Percentiles rank a stretch among this genome's conserved stretches.
These are phyloP conservation scores for Adelosebastes latens DNA, from an alignment of 2,797 vertebrate species.

Conservation along the genomic window DNA sequence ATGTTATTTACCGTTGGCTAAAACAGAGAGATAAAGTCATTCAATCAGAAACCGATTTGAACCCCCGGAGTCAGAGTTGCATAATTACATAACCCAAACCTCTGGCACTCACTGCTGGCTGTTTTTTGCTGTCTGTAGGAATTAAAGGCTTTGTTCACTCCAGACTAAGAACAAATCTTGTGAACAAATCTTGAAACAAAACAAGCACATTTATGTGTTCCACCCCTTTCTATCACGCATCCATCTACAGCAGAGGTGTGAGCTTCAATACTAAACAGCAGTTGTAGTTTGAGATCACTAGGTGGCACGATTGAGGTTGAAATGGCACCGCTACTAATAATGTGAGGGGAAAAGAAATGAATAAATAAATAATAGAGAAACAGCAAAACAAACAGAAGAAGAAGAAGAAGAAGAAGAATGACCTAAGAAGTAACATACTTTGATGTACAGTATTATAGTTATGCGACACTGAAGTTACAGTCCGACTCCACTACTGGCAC, in stretches of 20 bases:
- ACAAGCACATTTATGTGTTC: background rate
- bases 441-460: background rate
- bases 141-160: background rate
- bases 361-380: no score
- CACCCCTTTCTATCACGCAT: background rate
- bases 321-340: background rate
- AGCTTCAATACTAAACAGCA: background rate
- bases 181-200: background rate
- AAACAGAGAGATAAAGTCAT: background rate
- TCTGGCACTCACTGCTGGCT: background rate
- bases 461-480: background rate
- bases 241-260: background rate
- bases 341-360: no score
- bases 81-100: background rate
- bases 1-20: background rate
- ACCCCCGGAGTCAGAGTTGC: background rate
- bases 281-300: conserved; percentile 1
- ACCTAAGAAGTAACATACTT: background rate
- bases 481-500: no score
- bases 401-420: background rate
- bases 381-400: no score
- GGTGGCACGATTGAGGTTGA: conserved; percentile 3
- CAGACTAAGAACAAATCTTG: no score
- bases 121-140: background rate
- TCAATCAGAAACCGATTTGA: background rate